A percentile compares a stretch with the other conserved stretches of the same genome.
Evolutionary conservation across 1,140 invertebrate genomes (phyloP).

Genomic region (Lysiphlebus fabarum): DNA sequence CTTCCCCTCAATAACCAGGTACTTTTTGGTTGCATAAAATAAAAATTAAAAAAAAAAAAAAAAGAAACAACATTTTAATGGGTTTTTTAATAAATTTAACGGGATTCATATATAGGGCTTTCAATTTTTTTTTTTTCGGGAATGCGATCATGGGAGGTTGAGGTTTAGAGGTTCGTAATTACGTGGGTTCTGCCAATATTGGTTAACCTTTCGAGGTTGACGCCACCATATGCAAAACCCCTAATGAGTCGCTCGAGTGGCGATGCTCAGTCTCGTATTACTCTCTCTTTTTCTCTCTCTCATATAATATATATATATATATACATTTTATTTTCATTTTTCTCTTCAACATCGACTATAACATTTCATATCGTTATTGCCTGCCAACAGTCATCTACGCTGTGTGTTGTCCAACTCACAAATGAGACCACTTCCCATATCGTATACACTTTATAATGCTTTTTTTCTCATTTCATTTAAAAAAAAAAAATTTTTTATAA

Average conservation of each 20-base stretch:
- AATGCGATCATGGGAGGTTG: conserved; percentile 3
- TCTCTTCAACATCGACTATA: neutral
- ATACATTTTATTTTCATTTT: no score
- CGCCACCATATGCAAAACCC: conserved; percentile 53
- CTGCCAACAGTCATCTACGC: conserved; percentile 17
- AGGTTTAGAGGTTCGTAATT: conserved; percentile 46
- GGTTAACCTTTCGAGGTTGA: conserved; percentile 56
- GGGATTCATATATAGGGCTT: conserved; percentile 5
- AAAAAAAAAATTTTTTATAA: no score
- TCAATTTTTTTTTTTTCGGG: neutral
- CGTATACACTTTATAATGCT: neutral
- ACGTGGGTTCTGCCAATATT: conserved; percentile 55
- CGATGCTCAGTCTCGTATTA: conserved; percentile 39
- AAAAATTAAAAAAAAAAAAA: no score
- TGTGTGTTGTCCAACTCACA: neutral
- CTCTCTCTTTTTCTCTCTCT: conserved; percentile 34
- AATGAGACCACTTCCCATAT: neutral
- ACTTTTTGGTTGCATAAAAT: no score
- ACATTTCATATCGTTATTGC: conserved; percentile 34
- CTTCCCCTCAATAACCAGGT: no score
- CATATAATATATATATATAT: conserved; percentile 34
- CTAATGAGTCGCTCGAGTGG: conserved; percentile 54
- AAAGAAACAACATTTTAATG: no score
- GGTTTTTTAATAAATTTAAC: neutral
- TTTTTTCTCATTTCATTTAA: neutral